These are phyloP conservation scores for Smutsia temminckii DNA, from an alignment of 2,797 vertebrate species.

Conservation along the genomic window DNA sequence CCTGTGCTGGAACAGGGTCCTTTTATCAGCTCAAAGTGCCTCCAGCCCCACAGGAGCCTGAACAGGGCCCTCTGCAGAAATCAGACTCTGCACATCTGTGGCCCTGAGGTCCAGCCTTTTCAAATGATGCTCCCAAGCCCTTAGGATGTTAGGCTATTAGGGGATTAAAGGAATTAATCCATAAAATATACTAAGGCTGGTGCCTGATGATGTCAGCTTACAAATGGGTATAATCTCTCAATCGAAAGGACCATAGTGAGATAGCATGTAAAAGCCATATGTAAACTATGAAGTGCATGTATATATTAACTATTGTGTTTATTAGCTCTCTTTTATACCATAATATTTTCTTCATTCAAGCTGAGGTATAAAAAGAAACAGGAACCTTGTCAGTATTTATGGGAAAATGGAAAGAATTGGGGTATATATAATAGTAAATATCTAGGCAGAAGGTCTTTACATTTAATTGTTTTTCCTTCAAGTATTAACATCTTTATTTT, in stretches of 20 bases:
- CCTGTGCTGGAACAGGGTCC: background rate
- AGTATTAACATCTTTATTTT: constrained; percentile 28
- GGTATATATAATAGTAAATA: background rate
- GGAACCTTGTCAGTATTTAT: background rate
- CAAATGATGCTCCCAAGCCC: background rate
- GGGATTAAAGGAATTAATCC: background rate
- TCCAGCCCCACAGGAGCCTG: background rate
- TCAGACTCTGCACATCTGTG: background rate
- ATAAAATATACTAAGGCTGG: background rate
- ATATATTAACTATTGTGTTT: background rate
- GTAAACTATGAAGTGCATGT: background rate
- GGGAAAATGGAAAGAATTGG: background rate
- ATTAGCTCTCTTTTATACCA: background rate
- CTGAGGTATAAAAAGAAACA: background rate
- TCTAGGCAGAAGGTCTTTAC: background rate
- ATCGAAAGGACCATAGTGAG: background rate
- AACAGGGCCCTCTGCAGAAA: background rate
- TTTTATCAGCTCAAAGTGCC: background rate
- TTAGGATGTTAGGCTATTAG: background rate
- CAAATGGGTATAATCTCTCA: background rate
- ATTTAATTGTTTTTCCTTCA: background rate
- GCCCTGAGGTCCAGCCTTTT: background rate
- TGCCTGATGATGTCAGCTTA: background rate
- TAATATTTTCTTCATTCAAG: background rate
- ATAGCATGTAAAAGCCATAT: background rate